These are phyloP conservation scores for Ichneumoninae sp. DNA, from an alignment of 2,888 invertebrate species.

Conservation along the genomic window DNA sequence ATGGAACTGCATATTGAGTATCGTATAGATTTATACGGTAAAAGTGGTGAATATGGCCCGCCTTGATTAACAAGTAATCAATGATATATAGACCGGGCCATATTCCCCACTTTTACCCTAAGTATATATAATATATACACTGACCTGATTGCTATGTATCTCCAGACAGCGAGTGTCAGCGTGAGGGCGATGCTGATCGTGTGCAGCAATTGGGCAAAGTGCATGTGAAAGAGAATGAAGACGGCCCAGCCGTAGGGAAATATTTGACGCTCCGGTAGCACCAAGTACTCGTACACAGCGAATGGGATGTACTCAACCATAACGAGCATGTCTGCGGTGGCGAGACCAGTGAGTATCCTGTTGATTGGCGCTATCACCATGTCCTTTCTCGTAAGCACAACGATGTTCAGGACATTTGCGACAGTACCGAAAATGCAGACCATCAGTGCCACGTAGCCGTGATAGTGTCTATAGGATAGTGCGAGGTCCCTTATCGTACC, in stretches of 20 bases:
- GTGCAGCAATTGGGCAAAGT: constrained; percentile 92
- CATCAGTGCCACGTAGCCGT: constrained; percentile 93
- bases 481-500: constrained; percentile 87
- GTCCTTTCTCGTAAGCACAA: constrained; percentile 93
- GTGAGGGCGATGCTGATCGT: constrained; percentile 94
- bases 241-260: constrained; percentile 91
- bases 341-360: constrained; percentile 92
- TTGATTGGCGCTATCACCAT: constrained; percentile 94
- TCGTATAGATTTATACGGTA: neutral
- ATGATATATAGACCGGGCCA: no score
- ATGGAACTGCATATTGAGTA: neutral
- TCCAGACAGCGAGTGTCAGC: constrained; percentile 93
- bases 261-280: constrained; percentile 87
- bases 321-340: constrained; percentile 95
- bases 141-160: constrained; percentile 93
- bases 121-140: neutral
- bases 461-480: constrained; percentile 89
- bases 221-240: constrained; percentile 92
- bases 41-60: no score
- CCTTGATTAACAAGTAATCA: no score
- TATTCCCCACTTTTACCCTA: no score
- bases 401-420: constrained; percentile 94
- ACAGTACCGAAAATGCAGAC: constrained; percentile 95
- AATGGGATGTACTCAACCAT: constrained; percentile 95
- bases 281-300: constrained; percentile 88